These are phyloP conservation scores for Pogonocichla stellata DNA, from an alignment of 2,113 vertebrate species.

Conservation along the genomic window DNA sequence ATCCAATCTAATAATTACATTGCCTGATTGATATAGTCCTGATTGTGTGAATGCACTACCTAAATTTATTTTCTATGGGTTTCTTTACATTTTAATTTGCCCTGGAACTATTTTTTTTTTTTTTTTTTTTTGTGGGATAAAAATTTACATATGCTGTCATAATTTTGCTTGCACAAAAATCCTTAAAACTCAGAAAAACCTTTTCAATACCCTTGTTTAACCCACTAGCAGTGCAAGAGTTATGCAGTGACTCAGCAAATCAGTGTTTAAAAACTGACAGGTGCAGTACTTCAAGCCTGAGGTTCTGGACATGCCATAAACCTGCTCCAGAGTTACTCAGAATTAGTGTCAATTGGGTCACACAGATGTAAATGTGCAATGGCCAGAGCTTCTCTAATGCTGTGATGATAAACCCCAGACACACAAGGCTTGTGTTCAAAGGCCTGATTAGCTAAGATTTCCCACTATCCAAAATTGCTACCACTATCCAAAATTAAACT, in stretches of 20 bases:
- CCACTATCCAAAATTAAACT: background rate
- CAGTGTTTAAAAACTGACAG: background rate
- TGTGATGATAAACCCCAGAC: background rate
- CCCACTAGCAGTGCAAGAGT: background rate
- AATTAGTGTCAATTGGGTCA: background rate
- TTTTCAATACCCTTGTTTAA: background rate
- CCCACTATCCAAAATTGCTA: background rate
- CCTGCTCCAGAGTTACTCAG: background rate
- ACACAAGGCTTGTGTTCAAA: background rate
- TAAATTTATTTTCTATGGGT: background rate
- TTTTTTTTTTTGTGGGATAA: background rate
- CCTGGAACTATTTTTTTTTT: background rate
- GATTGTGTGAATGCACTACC: background rate
- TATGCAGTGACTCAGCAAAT: background rate
- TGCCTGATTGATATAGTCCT: background rate
- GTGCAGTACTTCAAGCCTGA: background rate
- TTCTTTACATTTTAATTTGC: constrained; percentile 25
- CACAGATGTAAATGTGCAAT: background rate
- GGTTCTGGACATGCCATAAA: background rate
- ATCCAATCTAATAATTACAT: background rate
- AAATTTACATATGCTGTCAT: background rate
- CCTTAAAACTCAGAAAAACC: background rate
- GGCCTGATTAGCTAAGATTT: background rate
- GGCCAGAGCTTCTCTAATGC: background rate
- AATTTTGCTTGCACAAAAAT: background rate